Base-by-base conservation (phyloP, 2,888 invertebrate genomes). In the Heliconius ethilla region DNA sequence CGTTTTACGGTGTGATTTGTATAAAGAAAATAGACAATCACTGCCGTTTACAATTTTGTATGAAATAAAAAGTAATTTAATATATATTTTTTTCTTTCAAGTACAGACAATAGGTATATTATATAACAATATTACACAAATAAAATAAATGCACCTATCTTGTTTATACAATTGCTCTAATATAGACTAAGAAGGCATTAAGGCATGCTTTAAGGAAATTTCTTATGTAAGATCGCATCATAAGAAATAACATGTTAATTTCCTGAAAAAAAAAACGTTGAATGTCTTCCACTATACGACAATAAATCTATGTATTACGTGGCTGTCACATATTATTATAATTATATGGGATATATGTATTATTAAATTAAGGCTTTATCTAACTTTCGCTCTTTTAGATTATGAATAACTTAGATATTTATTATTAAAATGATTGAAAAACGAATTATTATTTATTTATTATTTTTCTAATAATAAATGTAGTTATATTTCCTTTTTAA, bases 201-300 rank as follows among this genome's bases (percentile, higher is more conserved):
- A 63, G 27, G 10, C 63, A 6, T 63, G 15, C 6, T 27, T 15
- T 13, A 63, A 27, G 15, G 0, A 15, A 15, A 7, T 5, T 25
- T 27, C 63, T 25, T 13, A 62, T n/a, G n/a, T 25, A 11, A 15
- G 15, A 25, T 18, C 25, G 25, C 15, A 63, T 15, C 13, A 2
- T 3, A 25, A 62, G 25, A 6, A 27, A 27, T 27, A 25, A 63
- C 15, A 63, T 27, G 22, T 69, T 37, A 40, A 25, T 69, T 33
- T 72, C n/a, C 11, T 63, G 6, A 29, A 33, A 33, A 33, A 40
- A 37, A 63, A 74, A 22, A 40, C 27, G 18, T 25, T 11, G 29
- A 63, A 74, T 37, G 74, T 74, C 74, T 74, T 74, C 74, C 74
- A 74, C 27, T 74, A 74, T 10, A 73, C 3, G 74, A 74, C 74